Evolutionary conservation across 1,140 invertebrate genomes (phyloP), one percentile per base, ranked within the genome.

Genomic region (Frieseomelitta varia): DNA sequence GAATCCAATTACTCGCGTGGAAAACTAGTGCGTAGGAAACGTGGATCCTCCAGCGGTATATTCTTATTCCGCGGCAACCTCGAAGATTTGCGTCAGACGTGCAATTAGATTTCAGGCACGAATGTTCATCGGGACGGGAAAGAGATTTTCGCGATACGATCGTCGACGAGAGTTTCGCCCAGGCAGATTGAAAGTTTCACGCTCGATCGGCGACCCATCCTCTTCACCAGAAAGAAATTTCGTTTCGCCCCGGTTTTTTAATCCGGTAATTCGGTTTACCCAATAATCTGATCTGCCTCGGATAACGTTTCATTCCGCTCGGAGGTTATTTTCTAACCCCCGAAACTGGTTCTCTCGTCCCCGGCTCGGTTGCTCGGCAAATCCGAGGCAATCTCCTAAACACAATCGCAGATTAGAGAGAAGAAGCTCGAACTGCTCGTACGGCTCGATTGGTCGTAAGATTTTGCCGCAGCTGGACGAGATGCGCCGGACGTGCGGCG

Each of bases 221-320:
- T 14, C 39, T 47, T 47, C 39, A 6, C 39, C 39, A n/a, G 39
- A 47, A 19, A 53, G 34, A 73, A 73, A 27, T 73, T 27, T 53
- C 15, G 1, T 53, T 39, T 73, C 47, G 15, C 19, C 17, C 30
- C 21, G 14, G 11, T 53, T 53, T 27, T n/a, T 51, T n/a, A 71
- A 71, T 71, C 39, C 39, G 21, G 21, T 51, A 53, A 53, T n/a
- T 39, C n/a, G 71, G n/a, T 51, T 71, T n/a, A 47, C 24, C 39
- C 24, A 21, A 73, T 53, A 73, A 51, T 73, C 47, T 53, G 47
- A 53, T 73, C 47, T 19, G n/a, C n/a, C n/a, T 53, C 47, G 47
- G 71, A 73, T 73, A 73, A 73, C 47, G 39, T 73, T 73, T 27
- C 47, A 53, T 53, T 72, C 39, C 69, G 15, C 15, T 27, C 19